These are phyloP conservation scores for Rugalucina vietnamica DNA, from an alignment of 2,888 invertebrate species.

Conservation along the genomic window DNA sequence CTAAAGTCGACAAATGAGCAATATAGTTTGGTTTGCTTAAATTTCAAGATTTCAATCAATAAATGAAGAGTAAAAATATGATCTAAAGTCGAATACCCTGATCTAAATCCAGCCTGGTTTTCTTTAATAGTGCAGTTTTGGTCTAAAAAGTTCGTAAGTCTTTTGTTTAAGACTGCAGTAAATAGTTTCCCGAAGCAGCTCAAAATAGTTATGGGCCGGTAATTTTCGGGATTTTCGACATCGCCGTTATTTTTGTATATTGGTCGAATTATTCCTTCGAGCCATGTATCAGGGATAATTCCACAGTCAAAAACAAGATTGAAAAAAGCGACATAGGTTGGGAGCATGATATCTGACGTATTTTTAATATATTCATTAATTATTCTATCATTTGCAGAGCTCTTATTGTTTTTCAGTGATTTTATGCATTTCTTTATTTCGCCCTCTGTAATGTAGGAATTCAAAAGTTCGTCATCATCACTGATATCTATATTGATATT, in stretches of 20 bases:
- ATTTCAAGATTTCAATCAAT: constrained; percentile 31
- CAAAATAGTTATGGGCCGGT: constrained; percentile 35
- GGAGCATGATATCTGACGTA: background rate
- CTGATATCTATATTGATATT: background rate
- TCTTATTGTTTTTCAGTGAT: constrained; percentile 23
- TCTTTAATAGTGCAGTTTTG: constrained; percentile 23
- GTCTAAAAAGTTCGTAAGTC: constrained; percentile 22
- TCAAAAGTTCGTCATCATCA: too few species aligned
- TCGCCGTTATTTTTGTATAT: constrained; percentile 33
- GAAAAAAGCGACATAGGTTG: background rate
- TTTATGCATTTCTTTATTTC: constrained; percentile 24
- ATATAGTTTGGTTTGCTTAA: constrained; percentile 28
- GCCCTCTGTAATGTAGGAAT: constrained; percentile 11
- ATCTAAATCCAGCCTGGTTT: constrained; percentile 41
- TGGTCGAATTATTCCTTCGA: constrained; percentile 27
- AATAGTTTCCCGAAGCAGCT: constrained; percentile 43
- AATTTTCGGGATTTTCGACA: constrained; percentile 19
- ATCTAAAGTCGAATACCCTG: constrained; percentile 26
- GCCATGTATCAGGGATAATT: constrained; percentile 23
- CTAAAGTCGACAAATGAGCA: constrained; percentile 30
- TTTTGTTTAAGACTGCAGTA: constrained; percentile 32
- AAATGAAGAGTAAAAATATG: constrained; percentile 34
- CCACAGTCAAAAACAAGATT: constrained; percentile 22
- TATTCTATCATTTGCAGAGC: constrained; percentile 5
- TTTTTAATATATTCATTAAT: constrained; percentile 38